These are phyloP conservation scores for Girardinichthys multiradiatus DNA, from an alignment of 2,113 vertebrate species.

Conservation along the genomic window DNA sequence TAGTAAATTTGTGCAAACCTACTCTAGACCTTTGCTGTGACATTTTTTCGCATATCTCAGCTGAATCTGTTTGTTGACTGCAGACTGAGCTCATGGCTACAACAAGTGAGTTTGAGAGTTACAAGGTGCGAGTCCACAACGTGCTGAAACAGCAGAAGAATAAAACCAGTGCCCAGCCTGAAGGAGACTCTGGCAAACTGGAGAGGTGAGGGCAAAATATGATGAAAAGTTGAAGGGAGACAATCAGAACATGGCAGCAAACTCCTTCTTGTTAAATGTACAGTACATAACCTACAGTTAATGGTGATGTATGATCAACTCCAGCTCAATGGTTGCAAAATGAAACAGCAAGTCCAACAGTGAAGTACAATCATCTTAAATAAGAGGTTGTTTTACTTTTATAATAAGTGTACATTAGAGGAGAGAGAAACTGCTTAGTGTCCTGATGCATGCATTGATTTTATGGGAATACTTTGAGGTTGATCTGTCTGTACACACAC, in stretches of 20 bases:
- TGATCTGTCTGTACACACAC: too few relatives aligned
- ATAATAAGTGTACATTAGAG: too few relatives aligned
- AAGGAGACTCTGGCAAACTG: constrained; percentile 85
- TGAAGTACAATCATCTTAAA: not conserved
- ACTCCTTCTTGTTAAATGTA: not conserved
- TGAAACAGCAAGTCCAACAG: not conserved
- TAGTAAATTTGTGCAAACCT: too few relatives aligned
- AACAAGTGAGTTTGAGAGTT: constrained; percentile 91
- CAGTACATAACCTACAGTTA: not conserved
- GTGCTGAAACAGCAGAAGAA: constrained; percentile 97
- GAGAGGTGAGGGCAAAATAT: constrained; percentile 83
- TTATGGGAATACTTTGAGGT: too few relatives aligned
- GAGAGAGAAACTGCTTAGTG: too few relatives aligned
- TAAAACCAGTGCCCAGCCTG: constrained; percentile 83
- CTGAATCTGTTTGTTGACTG: constrained; percentile 28
- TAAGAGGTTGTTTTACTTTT: too few relatives aligned
- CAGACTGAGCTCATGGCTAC: constrained; percentile 88
- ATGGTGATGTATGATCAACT: not conserved
- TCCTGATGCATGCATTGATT: too few relatives aligned
- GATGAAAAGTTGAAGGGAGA: not conserved
- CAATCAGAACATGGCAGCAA: not conserved
- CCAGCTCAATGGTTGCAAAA: not conserved
- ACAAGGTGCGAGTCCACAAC: constrained; percentile 97
- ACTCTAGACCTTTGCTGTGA: too few relatives aligned
- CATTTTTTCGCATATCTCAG: not conserved